Evolutionary conservation across 2,113 vertebrate genomes (phyloP), one percentile per base, ranked within the genome.

Genomic region (Anthoscopus minutus): DNA sequence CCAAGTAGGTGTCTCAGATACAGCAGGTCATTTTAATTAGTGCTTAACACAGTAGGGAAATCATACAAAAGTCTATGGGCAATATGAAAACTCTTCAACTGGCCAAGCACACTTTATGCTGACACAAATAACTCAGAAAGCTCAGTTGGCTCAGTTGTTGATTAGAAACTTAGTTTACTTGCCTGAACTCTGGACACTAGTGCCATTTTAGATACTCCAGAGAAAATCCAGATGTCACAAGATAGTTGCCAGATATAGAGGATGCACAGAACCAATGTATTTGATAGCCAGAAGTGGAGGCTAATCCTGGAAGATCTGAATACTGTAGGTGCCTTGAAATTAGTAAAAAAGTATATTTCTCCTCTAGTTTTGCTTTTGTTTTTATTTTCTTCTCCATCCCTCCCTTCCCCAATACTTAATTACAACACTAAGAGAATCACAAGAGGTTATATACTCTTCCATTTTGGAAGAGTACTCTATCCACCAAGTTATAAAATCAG

Each of bases 41-140:
- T 0, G 0, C 4, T 83, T 92, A 19, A 51, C 11, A 35, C 3
- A 11, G 7, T 15, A 33, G 8, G 17, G 3, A 20, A 89, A 16
- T 40, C 5, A 45, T 22, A 61, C 13, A 65, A 81, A n/a, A 47
- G 2, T 13, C 30, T 23, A 15, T 31, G 78, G 5, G 24, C 30
- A 74, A 54, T 6, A 74, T 35, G 14, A 58, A 93, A 87, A 54
- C 3, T 31, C 6, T 57, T 91, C 25, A 64, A 7, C 17, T 89
- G 60, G 25, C n/a, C 60, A 84, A 53, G 6, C 4, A 7, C 35
- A 38, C 66, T 89, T 53, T n/a, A 35, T 58, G 14, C 10, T 71
- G 30, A 62, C 38, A 62, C 7, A 81, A 72, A 25, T 62, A 86
- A 76, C 21, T 65, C 9, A 7, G 45, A 37, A 31, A 66, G 4